Percentiles rank a stretch among this genome's conserved stretches.
phyloP scores from a whole-genome alignment of 2,888 invertebrate genomes.

The Caenorhabditis angaria region DNA sequence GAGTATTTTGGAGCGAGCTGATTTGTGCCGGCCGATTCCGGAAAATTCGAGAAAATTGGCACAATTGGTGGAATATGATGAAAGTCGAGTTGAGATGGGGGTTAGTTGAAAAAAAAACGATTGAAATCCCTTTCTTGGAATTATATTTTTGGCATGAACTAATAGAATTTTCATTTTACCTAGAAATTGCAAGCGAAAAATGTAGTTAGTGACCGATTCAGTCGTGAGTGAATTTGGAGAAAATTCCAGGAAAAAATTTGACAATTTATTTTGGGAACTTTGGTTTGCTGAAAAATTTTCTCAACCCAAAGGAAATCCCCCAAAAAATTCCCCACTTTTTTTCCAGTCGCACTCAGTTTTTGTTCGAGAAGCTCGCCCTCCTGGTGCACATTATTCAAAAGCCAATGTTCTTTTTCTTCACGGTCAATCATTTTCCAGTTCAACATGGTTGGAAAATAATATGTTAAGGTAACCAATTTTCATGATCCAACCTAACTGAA shows the following conservation, averaged over 20 bases:
- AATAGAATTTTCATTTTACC: too few species aligned
- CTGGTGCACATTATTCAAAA: slow-evolving; percentile 53
- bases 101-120: slow-evolving; percentile 13
- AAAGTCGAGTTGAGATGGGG: slow-evolving; percentile 47
- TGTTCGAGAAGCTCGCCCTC: slow-evolving; percentile 52
- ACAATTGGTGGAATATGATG: slow-evolving; percentile 45
- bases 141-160: too few species aligned
- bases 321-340: too few species aligned
- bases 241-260: too few species aligned
- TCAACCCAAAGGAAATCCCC: too few species aligned
- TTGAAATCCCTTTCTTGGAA: neutral
- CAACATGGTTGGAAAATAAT: slow-evolving; percentile 54
- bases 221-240: too few species aligned
- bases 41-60: slow-evolving; percentile 56
- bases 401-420: slow-evolving; percentile 53
- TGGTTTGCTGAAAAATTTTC: too few species aligned
- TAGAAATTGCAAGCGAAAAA: too few species aligned
- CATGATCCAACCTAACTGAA: neutral
- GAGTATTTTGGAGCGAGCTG: slow-evolving; percentile 50
- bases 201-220: too few species aligned
- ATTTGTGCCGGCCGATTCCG: slow-evolving; percentile 55
- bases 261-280: too few species aligned
- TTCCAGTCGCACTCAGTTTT: slow-evolving; percentile 52
- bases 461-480: slow-evolving; percentile 24
- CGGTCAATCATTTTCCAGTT: slow-evolving; percentile 54